Evolutionary conservation across 1,140 invertebrate genomes (phyloP).

Genomic region (Chrysopa pallens): DNA sequence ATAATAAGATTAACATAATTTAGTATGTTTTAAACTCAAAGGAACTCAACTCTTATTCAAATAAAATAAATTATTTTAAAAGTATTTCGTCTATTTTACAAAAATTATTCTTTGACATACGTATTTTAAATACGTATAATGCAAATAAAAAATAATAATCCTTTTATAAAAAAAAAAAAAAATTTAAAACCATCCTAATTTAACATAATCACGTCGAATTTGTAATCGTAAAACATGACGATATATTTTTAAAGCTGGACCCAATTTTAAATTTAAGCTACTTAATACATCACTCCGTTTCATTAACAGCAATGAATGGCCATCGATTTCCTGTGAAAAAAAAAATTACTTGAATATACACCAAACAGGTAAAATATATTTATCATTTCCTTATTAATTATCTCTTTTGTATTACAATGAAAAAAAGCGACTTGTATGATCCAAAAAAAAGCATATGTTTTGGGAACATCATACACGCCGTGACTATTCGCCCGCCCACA

Average conservation of each 20-base stretch:
- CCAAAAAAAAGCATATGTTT: no score
- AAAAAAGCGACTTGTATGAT: no score
- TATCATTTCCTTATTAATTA: no score
- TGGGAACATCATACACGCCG: no score
- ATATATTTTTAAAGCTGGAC: conserved; percentile 75
- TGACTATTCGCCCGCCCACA: no score
- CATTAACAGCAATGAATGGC: conserved; percentile 59
- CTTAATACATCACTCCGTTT: conserved; percentile 61
- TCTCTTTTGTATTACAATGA: no score
- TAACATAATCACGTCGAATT: conserved; percentile 43
- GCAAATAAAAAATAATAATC: not conserved
- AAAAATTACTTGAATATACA: conserved; percentile 1
- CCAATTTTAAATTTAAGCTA: conserved; percentile 58
- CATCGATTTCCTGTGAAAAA: conserved; percentile 68
- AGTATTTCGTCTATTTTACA: not conserved
- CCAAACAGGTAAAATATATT: conserved; percentile 4
- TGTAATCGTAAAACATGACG: conserved; percentile 54
- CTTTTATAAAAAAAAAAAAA: not conserved
- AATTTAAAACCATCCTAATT: conserved; percentile 41
- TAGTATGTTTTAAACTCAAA: no score
- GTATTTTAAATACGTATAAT: not conserved
- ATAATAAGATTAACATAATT: no score
- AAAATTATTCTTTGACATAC: not conserved
- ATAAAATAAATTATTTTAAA: not conserved
- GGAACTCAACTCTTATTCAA: no score